phyloP scores from a whole-genome alignment of 2,888 invertebrate species.

The Epistrophe eligans region DNA sequence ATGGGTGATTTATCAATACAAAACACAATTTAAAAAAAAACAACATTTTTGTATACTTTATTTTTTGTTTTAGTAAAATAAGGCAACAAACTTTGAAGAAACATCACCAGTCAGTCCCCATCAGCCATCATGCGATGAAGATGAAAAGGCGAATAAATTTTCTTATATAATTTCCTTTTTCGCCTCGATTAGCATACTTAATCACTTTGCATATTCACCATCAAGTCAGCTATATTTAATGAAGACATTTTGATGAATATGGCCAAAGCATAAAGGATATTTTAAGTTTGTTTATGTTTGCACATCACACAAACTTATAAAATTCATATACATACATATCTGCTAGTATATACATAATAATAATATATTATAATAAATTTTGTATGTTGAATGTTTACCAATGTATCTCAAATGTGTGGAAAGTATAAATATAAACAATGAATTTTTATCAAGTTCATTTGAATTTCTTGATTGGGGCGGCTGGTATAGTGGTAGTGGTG shows the following conservation, averaged over 20 bases:
- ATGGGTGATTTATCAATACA: slow-evolving; percentile 7
- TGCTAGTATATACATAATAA: background rate
- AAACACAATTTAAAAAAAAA: background rate
- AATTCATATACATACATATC: background rate
- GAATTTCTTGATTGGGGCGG: background rate
- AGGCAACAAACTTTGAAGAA: slow-evolving; percentile 57
- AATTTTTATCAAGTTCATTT: background rate
- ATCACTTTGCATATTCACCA: slow-evolving; percentile 55
- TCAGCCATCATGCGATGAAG: slow-evolving; percentile 21
- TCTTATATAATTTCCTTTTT: slow-evolving; percentile 67
- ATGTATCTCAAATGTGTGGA: background rate
- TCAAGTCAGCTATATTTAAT: slow-evolving; percentile 59
- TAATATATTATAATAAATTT: background rate
- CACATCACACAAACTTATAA: slow-evolving; percentile 8
- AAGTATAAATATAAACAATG: background rate
- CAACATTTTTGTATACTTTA: background rate
- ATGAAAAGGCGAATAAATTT: slow-evolving; percentile 66
- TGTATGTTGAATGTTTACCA: background rate
- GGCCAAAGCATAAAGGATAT: slow-evolving; percentile 22
- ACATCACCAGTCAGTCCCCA: background rate
- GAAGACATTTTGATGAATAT: slow-evolving; percentile 60
- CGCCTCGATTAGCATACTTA: slow-evolving; percentile 68
- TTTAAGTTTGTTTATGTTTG: slow-evolving; percentile 16
- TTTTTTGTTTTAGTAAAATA: slow-evolving; percentile 4
- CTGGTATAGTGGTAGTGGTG: background rate